Evolutionary conservation across 2,797 vertebrate genomes (phyloP), one percentile per base, ranked within the genome.

Genomic region (Cyprinella venusta): DNA sequence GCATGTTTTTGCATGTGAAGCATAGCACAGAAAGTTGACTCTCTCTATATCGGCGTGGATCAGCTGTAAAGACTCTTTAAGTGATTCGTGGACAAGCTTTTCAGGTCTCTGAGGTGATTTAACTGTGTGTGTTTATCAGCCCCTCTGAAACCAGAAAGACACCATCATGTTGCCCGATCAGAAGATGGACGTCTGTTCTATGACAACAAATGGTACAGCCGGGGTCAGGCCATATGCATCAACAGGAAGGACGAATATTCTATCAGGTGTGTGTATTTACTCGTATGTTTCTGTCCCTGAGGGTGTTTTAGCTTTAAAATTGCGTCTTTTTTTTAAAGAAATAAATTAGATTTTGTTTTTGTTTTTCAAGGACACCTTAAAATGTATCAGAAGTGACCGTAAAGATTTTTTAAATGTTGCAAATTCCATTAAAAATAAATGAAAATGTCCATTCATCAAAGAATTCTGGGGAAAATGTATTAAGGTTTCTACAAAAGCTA

Each of bases 201-300:
- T 75, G 96, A 99, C 84, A 97, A 97, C 81, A 97, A 99, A 86
- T 99, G 97, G 98, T 99, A 97, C 90, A 95, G 96, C 89, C 96
- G 97, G 82, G 98, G 98, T 83, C 98, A 99, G 87, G 94, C 95
- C 5, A 99, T 99, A 94, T 97, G 95, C 84, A 99, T 99, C 93
- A 97, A 97, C 94, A 97, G 96, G 90, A 99, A 98, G 93, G 98
- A 99, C 80, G 98, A 99, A 87, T 97, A 94, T 91, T 97, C 98
- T 68, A 97, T 96, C 84, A 99, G 96, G 98, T 94, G 76, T 24
- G 90, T 24, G n/a, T 70, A 12, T n/a, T 24, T 7, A 16, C 5
- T 2, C 12, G 15, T 42, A 15, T 5, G 10, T 18, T 70, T 70
- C 42, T 48, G 5, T 50, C 24, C 69, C 16, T 9, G 9, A 30